Percentiles rank a stretch among this genome's conserved stretches.
These are phyloP conservation scores for Heteractis magnifica DNA, from an alignment of 92 coral and sea anemone species.

Conservation along the genomic window DNA sequence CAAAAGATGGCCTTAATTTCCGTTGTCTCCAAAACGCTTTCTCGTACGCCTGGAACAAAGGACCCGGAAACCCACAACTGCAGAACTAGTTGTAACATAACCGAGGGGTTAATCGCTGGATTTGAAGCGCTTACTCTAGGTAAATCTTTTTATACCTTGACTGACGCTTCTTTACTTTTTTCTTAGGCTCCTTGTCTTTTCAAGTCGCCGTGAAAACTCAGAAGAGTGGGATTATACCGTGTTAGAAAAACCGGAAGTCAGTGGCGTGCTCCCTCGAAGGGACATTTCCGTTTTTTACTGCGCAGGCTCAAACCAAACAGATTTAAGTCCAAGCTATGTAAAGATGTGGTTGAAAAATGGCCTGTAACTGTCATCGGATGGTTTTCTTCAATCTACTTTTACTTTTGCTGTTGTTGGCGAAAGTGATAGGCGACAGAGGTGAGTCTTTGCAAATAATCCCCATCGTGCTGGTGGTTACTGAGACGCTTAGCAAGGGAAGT, in stretches of 20 bases:
- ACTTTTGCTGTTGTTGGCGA: conserved; percentile 9
- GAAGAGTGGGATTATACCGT: not conserved
- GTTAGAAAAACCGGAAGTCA: not conserved
- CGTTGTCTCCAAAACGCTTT: conserved; percentile 29
- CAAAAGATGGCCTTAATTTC: conserved; percentile 29
- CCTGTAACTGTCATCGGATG: conserved; percentile 46
- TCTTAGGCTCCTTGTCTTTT: conserved; percentile 6
- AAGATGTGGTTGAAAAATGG: conserved; percentile 35
- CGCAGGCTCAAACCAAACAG: conserved; percentile 14
- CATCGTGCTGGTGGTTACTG: not conserved
- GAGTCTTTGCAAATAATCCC: conserved; percentile 20
- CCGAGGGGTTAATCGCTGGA: not conserved
- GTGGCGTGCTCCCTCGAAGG: conserved; percentile 18
- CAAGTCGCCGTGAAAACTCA: not conserved
- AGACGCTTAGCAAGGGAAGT: conserved; percentile 14
- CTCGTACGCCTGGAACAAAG: conserved; percentile 12
- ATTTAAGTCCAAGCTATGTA: conserved; percentile 21
- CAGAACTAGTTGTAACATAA: conserved; percentile 4
- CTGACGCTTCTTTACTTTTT: not conserved
- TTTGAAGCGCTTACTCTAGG: conserved; percentile 20
- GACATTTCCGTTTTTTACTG: conserved; percentile 33
- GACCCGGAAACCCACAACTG: conserved; percentile 15
- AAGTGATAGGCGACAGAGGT: conserved; percentile 31
- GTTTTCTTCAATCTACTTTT: conserved; percentile 16
- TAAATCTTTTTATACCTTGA: not conserved